phyloP scores from a whole-genome alignment of 2,797 vertebrate species.

The Semaprochilodus insignis region DNA sequence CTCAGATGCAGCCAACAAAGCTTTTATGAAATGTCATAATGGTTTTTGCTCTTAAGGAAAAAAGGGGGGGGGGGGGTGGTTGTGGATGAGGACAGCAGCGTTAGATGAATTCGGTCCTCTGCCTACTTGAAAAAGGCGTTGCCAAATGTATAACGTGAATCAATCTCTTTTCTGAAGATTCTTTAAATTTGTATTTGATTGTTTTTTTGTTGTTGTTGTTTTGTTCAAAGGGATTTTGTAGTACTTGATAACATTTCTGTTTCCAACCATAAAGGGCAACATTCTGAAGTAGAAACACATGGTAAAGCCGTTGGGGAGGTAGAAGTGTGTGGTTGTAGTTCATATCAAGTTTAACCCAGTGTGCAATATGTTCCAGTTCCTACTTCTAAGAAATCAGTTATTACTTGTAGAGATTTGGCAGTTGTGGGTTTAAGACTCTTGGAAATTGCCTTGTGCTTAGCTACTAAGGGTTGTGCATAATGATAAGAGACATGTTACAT shows the following conservation, averaged over 20 bases:
- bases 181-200: neutral
- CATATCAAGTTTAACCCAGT: no score
- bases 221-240: neutral
- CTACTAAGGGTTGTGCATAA: neutral
- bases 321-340: neutral
- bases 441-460: neutral
- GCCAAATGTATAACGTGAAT: neutral
- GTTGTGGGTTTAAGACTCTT: neutral
- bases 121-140: neutral
- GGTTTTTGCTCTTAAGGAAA: neutral
- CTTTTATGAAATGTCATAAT: neutral
- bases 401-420: neutral
- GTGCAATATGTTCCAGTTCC: neutral
- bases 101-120: neutral
- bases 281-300: neutral
- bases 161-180: neutral
- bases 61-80: neutral
- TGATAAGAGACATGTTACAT: no score
- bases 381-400: neutral
- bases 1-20: neutral
- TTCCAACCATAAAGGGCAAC: neutral
- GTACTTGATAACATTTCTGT: neutral
- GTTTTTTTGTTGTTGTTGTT: neutral
- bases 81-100: neutral
- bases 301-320: neutral